A percentile compares a stretch with the other conserved stretches of the same genome.
phyloP scores from a whole-genome alignment of 2,888 invertebrate species.

The Polymixis flavicincta region DNA sequence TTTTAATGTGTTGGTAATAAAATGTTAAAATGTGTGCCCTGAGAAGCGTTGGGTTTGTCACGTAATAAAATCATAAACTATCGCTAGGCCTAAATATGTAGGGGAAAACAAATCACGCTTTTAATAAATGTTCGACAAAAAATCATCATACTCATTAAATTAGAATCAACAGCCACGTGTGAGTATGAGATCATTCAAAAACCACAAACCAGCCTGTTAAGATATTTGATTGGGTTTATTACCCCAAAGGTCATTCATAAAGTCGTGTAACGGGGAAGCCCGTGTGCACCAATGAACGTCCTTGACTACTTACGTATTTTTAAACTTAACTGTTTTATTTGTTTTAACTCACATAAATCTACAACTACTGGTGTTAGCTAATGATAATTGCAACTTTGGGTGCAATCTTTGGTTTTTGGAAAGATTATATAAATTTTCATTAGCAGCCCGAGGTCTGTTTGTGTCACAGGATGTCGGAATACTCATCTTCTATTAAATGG shows the following conservation, averaged over 20 bases:
- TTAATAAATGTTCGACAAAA: conserved; percentile 2
- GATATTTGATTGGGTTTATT: conserved; percentile 40
- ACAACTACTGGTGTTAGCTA: background rate
- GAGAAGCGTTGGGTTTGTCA: conserved; percentile 29
- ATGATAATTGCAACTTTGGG: background rate
- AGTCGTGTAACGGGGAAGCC: conserved; percentile 41
- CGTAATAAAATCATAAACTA: conserved; percentile 39
- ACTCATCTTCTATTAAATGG: background rate
- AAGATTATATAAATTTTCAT: background rate
- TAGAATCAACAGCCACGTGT: conserved; percentile 3
- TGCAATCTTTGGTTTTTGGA: background rate
- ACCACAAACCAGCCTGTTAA: conserved; percentile 17
- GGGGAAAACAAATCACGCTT: background rate
- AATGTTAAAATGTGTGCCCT: conserved; percentile 54
- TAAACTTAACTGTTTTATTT: conserved; percentile 14
- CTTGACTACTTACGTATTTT: conserved; percentile 33
- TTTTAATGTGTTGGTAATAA: conserved; percentile 44
- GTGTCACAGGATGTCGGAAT: background rate
- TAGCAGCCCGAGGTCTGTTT: background rate
- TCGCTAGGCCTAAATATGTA: background rate
- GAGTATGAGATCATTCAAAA: conserved; percentile 24
- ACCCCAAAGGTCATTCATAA: conserved; percentile 34
- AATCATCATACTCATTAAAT: conserved; percentile 14
- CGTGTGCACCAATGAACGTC: conserved; percentile 24
- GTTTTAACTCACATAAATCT: conserved; percentile 10